Evolutionary conservation across 2,113 vertebrate genomes (phyloP).

Genomic region (Pelecanus crispus): DNA sequence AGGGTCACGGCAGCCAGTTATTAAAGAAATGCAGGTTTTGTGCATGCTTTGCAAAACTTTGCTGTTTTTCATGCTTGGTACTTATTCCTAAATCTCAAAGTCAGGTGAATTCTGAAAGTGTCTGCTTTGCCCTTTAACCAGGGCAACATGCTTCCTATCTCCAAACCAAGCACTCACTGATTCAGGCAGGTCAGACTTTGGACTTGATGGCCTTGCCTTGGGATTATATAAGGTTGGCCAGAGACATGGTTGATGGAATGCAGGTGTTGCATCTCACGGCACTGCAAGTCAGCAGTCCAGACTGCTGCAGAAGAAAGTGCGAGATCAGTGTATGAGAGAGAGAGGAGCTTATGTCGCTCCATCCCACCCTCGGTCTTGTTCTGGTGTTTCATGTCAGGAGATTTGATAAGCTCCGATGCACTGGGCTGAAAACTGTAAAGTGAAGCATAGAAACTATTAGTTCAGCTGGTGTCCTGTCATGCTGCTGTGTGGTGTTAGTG

Average conservation of each 20-base stretch:
- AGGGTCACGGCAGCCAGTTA: background rate
- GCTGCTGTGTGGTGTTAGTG: background rate
- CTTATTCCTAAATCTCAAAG: background rate
- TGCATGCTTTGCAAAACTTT: background rate
- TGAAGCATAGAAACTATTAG: background rate
- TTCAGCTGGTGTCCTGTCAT: background rate
- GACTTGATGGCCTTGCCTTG: background rate
- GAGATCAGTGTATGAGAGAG: background rate
- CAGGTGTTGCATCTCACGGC: background rate
- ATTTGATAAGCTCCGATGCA: background rate
- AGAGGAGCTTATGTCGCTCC: background rate
- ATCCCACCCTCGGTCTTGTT: accelerated
- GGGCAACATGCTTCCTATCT: background rate
- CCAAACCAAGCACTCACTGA: background rate
- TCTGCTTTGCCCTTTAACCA: background rate
- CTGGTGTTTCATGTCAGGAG: background rate
- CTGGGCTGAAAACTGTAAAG: background rate
- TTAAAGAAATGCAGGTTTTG: background rate
- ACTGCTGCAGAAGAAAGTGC: background rate
- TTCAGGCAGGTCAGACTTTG: background rate
- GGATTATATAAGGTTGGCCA: background rate
- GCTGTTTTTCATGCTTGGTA: background rate
- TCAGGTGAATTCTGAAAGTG: background rate
- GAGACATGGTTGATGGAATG: background rate
- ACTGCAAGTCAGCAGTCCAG: background rate